Base-by-base conservation (phyloP, 2,888 invertebrate species). In the Nemurella pictetii region DNA sequence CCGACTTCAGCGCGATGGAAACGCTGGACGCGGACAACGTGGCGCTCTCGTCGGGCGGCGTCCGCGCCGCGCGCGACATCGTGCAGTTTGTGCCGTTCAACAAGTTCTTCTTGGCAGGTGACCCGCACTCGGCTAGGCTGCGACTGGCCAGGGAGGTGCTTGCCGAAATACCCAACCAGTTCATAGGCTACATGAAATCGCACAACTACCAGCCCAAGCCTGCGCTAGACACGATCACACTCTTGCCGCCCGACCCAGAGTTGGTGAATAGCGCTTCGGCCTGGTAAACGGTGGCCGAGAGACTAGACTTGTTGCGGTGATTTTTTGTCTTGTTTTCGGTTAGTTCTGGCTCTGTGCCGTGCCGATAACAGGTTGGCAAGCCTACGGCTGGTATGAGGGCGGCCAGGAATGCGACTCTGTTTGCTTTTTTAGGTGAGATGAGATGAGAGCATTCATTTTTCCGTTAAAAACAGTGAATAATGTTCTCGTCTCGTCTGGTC, bases 21-120 rank as follows among this genome's bases (percentile, higher is more conserved):
- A 85, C 87, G 26, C 86, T 89, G 35, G 89, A 89, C 84, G 88
- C 88, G 4, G 89, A 89, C 85, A 88, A 87, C 12, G 87, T 88
- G 5, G 87, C 87, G 5, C 85, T 89, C n/a, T 85, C 86, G 75
- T 85, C 87, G 0, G 87, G 87, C 15, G 88, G 88, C 5, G 85
- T 86, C n/a, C 86, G 85, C 83, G 93, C 93, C 74, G 90, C 90
- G 74, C 88, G 93, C 85, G 93, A 93, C 88, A 93, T 93, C 87
- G 93, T 93, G 0, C 93, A 93, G 90, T 93, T 93, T 90, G 92
- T 93, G 15, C 92, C 92, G 26, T 91, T 92, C 87, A 88, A 91
- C 86, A 88, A 90, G 84, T 90, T 89, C 85, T 87, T 80, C 80
- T 28, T 85, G 7, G 85, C 85, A 72, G 87, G 87, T 72, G 90